A percentile compares a stretch with the other conserved stretches of the same genome.
phyloP scores from a whole-genome alignment of 2,888 invertebrate species.

The Phaonia tiefii region DNA sequence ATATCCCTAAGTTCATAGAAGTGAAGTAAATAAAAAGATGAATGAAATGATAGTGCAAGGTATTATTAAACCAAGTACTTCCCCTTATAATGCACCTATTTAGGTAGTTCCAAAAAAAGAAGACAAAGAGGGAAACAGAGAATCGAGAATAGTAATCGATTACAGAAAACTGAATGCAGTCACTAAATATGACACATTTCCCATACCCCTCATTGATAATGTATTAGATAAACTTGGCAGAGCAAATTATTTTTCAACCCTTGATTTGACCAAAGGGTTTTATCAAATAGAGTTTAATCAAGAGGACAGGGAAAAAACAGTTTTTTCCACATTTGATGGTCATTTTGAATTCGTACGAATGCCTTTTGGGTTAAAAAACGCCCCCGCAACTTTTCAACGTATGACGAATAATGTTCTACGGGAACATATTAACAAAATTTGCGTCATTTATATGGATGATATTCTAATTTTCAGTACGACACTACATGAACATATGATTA shows the following conservation, averaged over 20 bases:
- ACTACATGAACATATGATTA: too few species aligned
- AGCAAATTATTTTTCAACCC: conserved; percentile 1
- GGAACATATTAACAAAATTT: not conserved
- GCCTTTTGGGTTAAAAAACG: conserved; percentile 24
- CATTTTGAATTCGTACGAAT: conserved; percentile 39
- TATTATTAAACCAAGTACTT: too few species aligned
- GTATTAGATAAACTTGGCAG: too few species aligned
- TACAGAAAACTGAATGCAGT: too few species aligned
- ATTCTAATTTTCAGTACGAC: too few species aligned
- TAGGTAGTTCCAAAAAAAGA: not conserved
- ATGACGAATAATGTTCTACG: conserved; percentile 4
- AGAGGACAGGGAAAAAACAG: conserved; percentile 43
- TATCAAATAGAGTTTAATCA: too few species aligned
- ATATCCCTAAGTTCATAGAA: conserved; percentile 1
- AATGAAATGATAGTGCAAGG: not conserved
- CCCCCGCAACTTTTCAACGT: too few species aligned
- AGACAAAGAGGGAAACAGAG: not conserved
- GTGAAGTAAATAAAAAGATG: not conserved
- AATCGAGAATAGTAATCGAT: not conserved
- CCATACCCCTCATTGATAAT: not conserved
- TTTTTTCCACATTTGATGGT: conserved; percentile 29
- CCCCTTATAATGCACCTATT: not conserved
- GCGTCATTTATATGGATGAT: too few species aligned
- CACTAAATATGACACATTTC: not conserved
- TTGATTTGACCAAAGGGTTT: conserved; percentile 1